These are phyloP conservation scores for Pteromalus puparum DNA, from an alignment of 1,140 invertebrate species.

Conservation along the genomic window DNA sequence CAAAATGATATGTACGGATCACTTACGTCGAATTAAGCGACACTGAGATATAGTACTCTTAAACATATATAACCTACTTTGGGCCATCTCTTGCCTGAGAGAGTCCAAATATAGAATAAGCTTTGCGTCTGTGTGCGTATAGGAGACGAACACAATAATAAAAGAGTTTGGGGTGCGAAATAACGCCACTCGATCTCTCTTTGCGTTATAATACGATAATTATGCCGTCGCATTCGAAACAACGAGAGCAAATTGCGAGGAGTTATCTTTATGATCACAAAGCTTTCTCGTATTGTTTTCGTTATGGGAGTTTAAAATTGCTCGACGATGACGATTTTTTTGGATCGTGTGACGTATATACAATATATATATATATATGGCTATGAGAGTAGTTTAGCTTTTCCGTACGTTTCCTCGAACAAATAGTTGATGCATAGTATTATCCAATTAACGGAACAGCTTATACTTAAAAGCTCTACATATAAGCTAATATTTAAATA, in stretches of 20 bases:
- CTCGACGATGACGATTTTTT: no score
- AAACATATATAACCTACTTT: slow-evolving; percentile 40
- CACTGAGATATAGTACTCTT: neutral
- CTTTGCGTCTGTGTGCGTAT: neutral
- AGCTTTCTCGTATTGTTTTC: no score
- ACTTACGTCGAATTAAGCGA: slow-evolving; percentile 32
- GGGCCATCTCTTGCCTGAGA: neutral
- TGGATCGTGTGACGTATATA: no score
- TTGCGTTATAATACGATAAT: no score
- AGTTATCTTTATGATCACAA: no score
- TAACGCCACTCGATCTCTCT: no score
- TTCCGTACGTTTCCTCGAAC: no score
- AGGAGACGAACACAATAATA: slow-evolving; percentile 6
- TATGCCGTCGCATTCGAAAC: slow-evolving; percentile 12
- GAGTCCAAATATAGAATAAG: slow-evolving; percentile 33
- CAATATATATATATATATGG: no score
- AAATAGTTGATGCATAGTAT: no score
- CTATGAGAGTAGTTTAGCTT: no score
- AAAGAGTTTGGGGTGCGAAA: slow-evolving; percentile 19
- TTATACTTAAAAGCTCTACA: neutral
- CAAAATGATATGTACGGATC: slow-evolving; percentile 12
- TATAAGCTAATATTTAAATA: slow-evolving; percentile 19
- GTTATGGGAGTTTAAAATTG: no score
- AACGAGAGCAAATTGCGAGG: slow-evolving; percentile 23
- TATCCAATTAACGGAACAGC: slow-evolving; percentile 5